Percentiles rank a stretch among this genome's conserved stretches.
Evolutionary conservation across 2,113 vertebrate species (phyloP).

Genomic region (Struthidea cinerea): DNA sequence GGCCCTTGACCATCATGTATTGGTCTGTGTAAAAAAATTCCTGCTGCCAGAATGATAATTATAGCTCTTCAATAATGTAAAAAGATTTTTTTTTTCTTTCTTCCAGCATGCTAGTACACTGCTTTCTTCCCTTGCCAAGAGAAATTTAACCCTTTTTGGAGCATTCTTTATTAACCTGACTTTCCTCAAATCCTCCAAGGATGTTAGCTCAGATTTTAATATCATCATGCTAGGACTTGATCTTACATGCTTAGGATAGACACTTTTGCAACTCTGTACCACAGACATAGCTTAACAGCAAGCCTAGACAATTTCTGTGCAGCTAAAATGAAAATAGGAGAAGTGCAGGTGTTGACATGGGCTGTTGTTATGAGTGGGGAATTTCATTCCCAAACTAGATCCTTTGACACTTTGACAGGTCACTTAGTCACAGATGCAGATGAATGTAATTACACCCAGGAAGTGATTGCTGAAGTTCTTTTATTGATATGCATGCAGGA

Average conservation of each 20-base stretch:
- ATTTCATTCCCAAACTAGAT: not conserved
- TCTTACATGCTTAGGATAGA: not conserved
- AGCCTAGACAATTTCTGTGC: not conserved
- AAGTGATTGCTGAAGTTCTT: constrained; percentile 39
- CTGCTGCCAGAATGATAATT: not conserved
- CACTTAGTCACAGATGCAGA: constrained; percentile 42
- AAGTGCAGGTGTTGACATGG: not conserved
- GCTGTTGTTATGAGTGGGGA: not conserved
- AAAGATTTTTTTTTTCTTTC: not conserved
- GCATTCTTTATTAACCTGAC: not conserved
- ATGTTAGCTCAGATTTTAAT: not conserved
- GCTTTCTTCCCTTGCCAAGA: not conserved
- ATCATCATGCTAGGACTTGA: not conserved
- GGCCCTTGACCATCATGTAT: not conserved
- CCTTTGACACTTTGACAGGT: constrained; percentile 54
- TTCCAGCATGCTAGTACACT: not conserved
- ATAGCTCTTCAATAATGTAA: not conserved
- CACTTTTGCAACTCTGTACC: not conserved
- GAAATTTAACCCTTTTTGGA: not conserved
- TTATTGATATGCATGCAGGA: constrained; percentile 35
- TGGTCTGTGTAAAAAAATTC: not conserved
- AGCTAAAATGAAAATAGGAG: not conserved
- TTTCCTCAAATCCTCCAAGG: not conserved
- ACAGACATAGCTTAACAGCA: not conserved
- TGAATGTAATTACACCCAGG: constrained; percentile 42